Base-by-base conservation (phyloP, 2,888 invertebrate genomes). In the Rhagonycha lutea region DNA sequence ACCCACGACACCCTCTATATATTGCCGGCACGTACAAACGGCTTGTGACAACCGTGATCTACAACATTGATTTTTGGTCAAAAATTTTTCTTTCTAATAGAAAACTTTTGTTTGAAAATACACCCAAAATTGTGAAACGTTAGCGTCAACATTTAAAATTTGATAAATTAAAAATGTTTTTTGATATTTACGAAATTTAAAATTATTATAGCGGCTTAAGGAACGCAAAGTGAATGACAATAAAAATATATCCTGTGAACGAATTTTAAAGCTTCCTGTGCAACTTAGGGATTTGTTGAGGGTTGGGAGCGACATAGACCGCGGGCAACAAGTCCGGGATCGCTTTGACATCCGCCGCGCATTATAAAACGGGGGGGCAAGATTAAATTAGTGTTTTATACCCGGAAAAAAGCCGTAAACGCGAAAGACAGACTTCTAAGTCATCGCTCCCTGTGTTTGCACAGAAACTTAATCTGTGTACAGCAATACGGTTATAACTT, bases 1-100 rank as follows among this genome's bases (percentile, higher is more conserved):
- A 87, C 86, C 86, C 85, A 85, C 84, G 82, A 81, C 82, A 80
- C 83, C 83, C 79, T 83, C 80, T 80, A 75, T 79, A 79, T 80
- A 86, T 86, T 86, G 86, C 77, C 81, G 79, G 84, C 87, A 87
- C 87, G 87, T 87, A 86, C 86, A 83, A 86, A 86, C 86, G 75
- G 85, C 84, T 84, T 86, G 87, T 86, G 87, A 87, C 87, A 86
- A 86, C 86, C 84, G 87, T 87, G 87, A 87, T 87, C 86, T 87
- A 87, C 86, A 85, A 86, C 86, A 86, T 85, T 86, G 86, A 87
- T 87, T 87, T 83, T 79, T 78, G 68, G 70, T 70, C 76, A 79
- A 75, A 75, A 70, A 29, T 29, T 65, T 65, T 63, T 7, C 0
- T 24, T 65, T n/a, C 23, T 47, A 69, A 69, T 47, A 32, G 14